These are phyloP conservation scores for Oryzias celebensis DNA, from an alignment of 2,113 vertebrate genomes.

Conservation along the genomic window DNA sequence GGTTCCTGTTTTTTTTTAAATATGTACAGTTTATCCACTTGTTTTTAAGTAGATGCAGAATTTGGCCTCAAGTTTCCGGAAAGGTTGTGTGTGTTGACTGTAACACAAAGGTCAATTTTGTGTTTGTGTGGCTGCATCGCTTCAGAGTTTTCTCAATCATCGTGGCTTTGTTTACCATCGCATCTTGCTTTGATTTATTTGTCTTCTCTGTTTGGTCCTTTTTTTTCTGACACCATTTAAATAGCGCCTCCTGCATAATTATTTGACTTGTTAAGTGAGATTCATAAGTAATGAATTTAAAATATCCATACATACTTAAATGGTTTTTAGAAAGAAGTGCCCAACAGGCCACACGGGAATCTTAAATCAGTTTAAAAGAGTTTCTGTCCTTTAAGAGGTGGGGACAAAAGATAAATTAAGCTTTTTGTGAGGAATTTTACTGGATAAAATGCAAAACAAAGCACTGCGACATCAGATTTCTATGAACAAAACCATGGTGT, in stretches of 20 bases:
- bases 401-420: neutral
- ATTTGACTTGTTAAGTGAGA: too few relatives aligned
- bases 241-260: too few relatives aligned
- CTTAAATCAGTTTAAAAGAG: too few relatives aligned
- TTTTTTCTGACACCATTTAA: too few relatives aligned
- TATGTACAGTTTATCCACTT: neutral
- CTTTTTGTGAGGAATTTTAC: conserved; percentile 4
- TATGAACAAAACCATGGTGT: conserved; percentile 18
- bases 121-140: neutral
- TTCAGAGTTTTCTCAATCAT: neutral
- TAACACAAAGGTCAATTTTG: neutral
- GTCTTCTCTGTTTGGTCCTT: neutral
- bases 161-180: neutral
- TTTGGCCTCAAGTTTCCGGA: neutral
- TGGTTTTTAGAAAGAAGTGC: too few relatives aligned
- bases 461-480: conserved; percentile 24
- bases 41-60: neutral
- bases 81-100: neutral
- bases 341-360: too few relatives aligned
- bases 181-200: neutral
- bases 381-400: too few relatives aligned
- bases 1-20: neutral
- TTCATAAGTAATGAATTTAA: too few relatives aligned
- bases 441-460: conserved; percentile 9
- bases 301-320: too few relatives aligned